phyloP scores from a whole-genome alignment of 1,140 invertebrate species.

The Temnothorax nylanderi region DNA sequence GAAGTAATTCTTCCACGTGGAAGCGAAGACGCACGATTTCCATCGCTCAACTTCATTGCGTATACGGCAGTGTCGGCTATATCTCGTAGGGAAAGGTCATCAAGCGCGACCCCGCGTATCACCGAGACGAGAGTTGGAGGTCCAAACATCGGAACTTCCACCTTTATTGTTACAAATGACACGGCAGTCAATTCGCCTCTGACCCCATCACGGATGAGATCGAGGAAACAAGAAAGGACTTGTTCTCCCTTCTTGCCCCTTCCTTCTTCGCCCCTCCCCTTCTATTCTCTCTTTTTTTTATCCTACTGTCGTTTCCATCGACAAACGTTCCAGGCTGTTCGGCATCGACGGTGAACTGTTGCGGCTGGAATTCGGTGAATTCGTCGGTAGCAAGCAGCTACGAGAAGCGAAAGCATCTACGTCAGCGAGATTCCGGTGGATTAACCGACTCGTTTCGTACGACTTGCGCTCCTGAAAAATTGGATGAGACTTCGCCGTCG shows the following conservation, averaged over 20 bases:
- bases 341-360: slow-evolving; percentile 75
- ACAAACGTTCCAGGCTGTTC: slow-evolving; percentile 68
- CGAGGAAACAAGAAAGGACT: slow-evolving; percentile 69
- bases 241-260: slow-evolving; percentile 33
- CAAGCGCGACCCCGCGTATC: slow-evolving; percentile 56
- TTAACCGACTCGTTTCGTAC: slow-evolving; percentile 64
- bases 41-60: slow-evolving; percentile 67
- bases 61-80: slow-evolving; percentile 21
- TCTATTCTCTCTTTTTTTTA: neutral
- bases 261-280: slow-evolving; percentile 24
- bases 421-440: slow-evolving; percentile 70
- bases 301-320: slow-evolving; percentile 27
- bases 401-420: slow-evolving; percentile 24
- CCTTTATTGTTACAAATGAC: slow-evolving; percentile 79
- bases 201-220: slow-evolving; percentile 67
- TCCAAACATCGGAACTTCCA: slow-evolving; percentile 72
- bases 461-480: slow-evolving; percentile 72
- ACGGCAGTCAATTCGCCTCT: slow-evolving; percentile 71
- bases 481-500: slow-evolving; percentile 47
- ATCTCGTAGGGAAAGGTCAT: slow-evolving; percentile 43
- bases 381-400: slow-evolving; percentile 14
- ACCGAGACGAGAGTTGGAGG: slow-evolving; percentile 47
- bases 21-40: slow-evolving; percentile 34
- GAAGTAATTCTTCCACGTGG: slow-evolving; percentile 8
- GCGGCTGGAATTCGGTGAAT: slow-evolving; percentile 72